Evolutionary conservation across 64 coral and sea anemone genomes (phyloP).

Genomic region (Pocillopora verrucosa): DNA sequence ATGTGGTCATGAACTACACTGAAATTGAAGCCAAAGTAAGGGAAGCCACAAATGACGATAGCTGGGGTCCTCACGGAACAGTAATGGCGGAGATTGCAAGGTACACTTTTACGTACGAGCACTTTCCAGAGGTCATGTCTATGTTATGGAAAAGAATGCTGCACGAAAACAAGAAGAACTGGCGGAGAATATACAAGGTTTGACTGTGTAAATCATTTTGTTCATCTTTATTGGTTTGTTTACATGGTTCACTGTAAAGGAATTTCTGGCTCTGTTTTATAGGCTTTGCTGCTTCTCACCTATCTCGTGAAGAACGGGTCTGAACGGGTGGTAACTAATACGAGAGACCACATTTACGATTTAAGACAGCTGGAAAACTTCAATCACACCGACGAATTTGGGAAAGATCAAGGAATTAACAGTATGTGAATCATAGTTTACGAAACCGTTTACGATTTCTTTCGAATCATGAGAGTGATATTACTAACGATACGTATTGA

Average conservation of each 20-base stretch:
- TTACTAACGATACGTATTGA: background rate
- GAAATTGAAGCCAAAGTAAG: slow-evolving; percentile 98
- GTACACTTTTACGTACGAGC: slow-evolving; percentile 96
- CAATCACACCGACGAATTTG: slow-evolving; percentile 80
- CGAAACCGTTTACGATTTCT: background rate
- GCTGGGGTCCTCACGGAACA: slow-evolving; percentile 95
- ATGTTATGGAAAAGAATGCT: slow-evolving; percentile 99
- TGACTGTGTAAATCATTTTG: background rate
- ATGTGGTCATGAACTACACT: slow-evolving; percentile 99
- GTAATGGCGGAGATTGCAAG: slow-evolving; percentile 96
- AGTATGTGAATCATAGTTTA: slow-evolving; percentile 47
- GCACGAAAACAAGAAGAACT: slow-evolving; percentile 93
- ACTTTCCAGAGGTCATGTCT: slow-evolving; percentile 99
- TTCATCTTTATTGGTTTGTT: background rate
- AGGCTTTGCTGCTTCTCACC: slow-evolving; percentile 79
- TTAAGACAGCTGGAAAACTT: slow-evolving; percentile 95
- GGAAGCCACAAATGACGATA: slow-evolving; percentile 99
- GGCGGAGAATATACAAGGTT: slow-evolving; percentile 98
- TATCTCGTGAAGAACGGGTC: slow-evolving; percentile 95
- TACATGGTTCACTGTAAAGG: background rate
- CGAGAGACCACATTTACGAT: slow-evolving; percentile 97
- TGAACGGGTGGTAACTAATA: slow-evolving; percentile 90
- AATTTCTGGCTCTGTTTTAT: slow-evolving; percentile 1
- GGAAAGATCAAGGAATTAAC: slow-evolving; percentile 99
- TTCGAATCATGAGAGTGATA: background rate